Percentiles rank a stretch among this genome's conserved stretches.
phyloP scores from a whole-genome alignment of 2,113 vertebrate genomes.

The Henicopernis longicauda region DNA sequence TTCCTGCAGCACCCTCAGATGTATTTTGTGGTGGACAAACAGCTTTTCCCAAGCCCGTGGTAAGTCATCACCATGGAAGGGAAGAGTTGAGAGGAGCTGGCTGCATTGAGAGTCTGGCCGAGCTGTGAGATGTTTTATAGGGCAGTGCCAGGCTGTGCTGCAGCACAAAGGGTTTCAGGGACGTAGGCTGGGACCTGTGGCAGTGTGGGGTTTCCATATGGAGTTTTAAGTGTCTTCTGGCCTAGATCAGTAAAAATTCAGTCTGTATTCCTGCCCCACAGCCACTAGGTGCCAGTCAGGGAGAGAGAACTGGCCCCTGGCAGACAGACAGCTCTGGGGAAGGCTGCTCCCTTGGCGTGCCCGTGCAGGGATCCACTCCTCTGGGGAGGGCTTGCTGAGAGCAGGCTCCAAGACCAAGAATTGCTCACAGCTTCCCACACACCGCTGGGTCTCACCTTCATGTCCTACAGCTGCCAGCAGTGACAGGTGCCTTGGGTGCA shows the following conservation, averaged over 20 bases:
- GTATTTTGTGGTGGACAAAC: background rate
- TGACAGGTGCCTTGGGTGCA: background rate
- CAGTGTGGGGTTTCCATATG: rapidly evolving
- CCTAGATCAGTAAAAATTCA: background rate
- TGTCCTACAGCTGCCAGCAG: background rate
- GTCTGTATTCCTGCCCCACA: constrained; percentile 10
- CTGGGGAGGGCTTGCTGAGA: background rate
- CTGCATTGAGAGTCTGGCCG: background rate
- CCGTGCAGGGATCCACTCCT: background rate
- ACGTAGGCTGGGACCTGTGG: background rate
- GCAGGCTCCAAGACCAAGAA: background rate
- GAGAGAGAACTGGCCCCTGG: background rate
- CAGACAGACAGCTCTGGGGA: background rate
- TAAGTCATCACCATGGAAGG: background rate
- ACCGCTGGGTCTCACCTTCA: background rate
- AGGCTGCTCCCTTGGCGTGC: background rate
- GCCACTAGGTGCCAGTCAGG: background rate
- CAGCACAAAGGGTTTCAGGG: background rate
- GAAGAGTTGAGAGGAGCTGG: background rate
- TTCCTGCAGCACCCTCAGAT: background rate
- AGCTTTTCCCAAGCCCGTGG: background rate
- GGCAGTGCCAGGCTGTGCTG: background rate
- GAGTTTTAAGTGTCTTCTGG: background rate
- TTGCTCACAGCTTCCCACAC: background rate
- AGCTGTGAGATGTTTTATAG: background rate